Base-by-base conservation (phyloP, 1,140 invertebrate genomes). In the Hycleus phaleratus region DNA sequence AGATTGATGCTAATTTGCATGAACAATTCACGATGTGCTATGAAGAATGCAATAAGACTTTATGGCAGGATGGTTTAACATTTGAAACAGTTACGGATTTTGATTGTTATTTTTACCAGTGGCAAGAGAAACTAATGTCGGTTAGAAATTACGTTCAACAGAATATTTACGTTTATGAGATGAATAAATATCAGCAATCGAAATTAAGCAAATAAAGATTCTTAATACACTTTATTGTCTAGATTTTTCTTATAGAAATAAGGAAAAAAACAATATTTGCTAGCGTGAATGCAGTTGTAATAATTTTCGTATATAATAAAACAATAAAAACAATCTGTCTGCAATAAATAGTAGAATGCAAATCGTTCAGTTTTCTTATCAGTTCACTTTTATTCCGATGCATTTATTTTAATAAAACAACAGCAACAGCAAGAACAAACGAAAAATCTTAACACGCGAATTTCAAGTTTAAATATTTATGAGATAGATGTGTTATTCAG, bases 81-180 rank as follows among this genome's bases (percentile, higher is more conserved):
- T 72, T 72, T 49, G 61, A 67, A 26, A 66, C 43, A 51, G 58
- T 64, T 6, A 38, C 42, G 38, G 47, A 50, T 47, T 73, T 71
- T 59, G 59, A 71, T 42, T n/a, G 61, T 60, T 71, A 65, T 46
- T 64, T 48, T 47, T 49, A 60, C 24, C 39, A 68, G 12, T 73
- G 71, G 70, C 68, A 71, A 55, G 32, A 25, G 11, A 59, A 71
- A 46, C 26, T 73, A 4, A 26, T 46, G 24, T 39, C 52, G 10
- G 58, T 71, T 12, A 65, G 69, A 49, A 63, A 70, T 43, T 73
- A 64, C 62, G 58, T 73, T 6, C 65, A 69, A 46, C 70, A 69
- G 52, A 70, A 71, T 56, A 68, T 73, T 60, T 72, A 71, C 56
- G 12, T 71, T 3, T 50, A 66, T 32, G 70, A 73, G 65, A 71